phyloP scores from a whole-genome alignment of 2,113 vertebrate genomes.

The Halcyon malimbica region DNA sequence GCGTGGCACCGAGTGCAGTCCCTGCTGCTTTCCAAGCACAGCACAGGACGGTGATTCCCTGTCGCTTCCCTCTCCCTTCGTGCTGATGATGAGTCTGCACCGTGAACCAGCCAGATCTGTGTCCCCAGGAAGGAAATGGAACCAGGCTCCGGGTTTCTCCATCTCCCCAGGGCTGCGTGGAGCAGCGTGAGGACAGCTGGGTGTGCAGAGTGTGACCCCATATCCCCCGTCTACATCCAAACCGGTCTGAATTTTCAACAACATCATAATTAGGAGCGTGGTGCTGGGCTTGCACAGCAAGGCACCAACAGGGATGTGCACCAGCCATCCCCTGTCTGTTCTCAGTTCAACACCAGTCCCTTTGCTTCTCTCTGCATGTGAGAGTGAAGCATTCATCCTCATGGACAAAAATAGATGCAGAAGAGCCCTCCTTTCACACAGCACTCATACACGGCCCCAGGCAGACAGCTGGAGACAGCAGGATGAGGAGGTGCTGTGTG shows the following conservation, averaged over 20 bases:
- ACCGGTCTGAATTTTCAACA: neutral
- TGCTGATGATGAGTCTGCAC: rapidly evolving
- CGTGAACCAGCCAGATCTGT: rapidly evolving
- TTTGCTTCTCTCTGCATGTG: neutral
- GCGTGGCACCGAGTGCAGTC: rapidly evolving
- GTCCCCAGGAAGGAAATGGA: neutral
- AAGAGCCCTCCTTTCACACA: neutral
- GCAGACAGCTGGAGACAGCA: rapidly evolving
- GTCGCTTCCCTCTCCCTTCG: neutral
- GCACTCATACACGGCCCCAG: rapidly evolving
- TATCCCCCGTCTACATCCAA: rapidly evolving
- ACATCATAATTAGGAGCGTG: neutral
- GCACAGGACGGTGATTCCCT: neutral
- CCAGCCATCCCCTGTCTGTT: neutral
- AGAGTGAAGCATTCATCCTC: neutral
- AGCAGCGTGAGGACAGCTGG: neutral
- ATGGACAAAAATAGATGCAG: rapidly evolving
- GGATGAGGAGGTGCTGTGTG: rapidly evolving
- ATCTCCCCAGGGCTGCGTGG: rapidly evolving
- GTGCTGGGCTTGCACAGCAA: neutral
- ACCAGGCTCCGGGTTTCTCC: rapidly evolving
- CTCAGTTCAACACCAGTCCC: neutral
- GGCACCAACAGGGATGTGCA: neutral
- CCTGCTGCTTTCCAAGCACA: neutral
- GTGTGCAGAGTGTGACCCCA: rapidly evolving